These are phyloP conservation scores for Drosophila nr. fundita DNA, from an alignment of 2,888 invertebrate species.

Conservation along the genomic window DNA sequence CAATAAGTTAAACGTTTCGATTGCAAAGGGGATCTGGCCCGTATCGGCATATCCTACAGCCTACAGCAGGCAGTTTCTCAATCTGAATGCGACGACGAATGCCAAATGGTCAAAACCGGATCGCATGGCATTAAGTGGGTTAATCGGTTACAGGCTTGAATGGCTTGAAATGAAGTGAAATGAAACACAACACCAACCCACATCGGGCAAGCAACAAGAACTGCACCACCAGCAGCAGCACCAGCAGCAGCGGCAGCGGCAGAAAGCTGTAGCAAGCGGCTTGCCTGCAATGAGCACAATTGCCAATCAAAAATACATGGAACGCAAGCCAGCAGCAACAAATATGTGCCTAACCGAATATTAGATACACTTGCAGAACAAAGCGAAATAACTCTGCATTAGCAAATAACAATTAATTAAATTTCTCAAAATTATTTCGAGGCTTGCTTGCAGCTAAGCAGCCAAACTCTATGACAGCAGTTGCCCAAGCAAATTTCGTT, in stretches of 20 bases:
- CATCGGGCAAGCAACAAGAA: slow-evolving; percentile 28
- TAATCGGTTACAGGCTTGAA: slow-evolving; percentile 72
- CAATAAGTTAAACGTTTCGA: background rate
- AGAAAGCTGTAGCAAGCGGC: slow-evolving; percentile 47
- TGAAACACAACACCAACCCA: slow-evolving; percentile 37
- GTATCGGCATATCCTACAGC: slow-evolving; percentile 47
- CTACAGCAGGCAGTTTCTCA: slow-evolving; percentile 38
- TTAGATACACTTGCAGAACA: background rate
- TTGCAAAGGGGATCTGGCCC: background rate
- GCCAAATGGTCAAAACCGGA: slow-evolving; percentile 53
- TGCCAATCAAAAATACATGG: slow-evolving; percentile 65
- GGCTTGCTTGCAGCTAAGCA: background rate
- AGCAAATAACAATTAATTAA: background rate
- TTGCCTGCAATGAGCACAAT: slow-evolving; percentile 57
- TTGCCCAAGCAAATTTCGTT: background rate
- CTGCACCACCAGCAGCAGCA: slow-evolving; percentile 13
- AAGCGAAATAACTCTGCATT: background rate
- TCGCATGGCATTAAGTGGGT: slow-evolving; percentile 59
- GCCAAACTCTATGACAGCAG: background rate
- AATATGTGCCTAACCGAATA: slow-evolving; percentile 6
- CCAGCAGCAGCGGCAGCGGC: slow-evolving; percentile 8
- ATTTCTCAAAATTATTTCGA: background rate
- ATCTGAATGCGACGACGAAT: slow-evolving; percentile 34
- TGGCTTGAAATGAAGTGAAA: slow-evolving; percentile 51
- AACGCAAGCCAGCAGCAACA: slow-evolving; percentile 24